Evolutionary conservation across 2,797 vertebrate genomes (phyloP).

Genomic region (Neosalanx taihuensis): DNA sequence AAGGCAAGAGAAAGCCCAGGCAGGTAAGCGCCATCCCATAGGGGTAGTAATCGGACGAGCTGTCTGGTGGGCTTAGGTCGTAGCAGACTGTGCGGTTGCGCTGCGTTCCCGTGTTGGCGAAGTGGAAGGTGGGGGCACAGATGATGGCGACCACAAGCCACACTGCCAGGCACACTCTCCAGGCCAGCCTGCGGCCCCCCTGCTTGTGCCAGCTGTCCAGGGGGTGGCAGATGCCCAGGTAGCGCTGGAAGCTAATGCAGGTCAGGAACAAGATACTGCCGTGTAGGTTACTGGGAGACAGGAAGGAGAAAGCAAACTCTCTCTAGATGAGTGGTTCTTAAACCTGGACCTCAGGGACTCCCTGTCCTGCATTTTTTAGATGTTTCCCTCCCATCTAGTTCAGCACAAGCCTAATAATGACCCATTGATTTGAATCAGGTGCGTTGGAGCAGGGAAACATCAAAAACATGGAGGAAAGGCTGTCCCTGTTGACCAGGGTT

Average conservation of each 20-base stretch:
- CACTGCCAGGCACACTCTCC: constrained; percentile 78
- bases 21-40: constrained; percentile 91
- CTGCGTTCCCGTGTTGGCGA: constrained; percentile 85
- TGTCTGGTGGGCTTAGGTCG: constrained; percentile 81
- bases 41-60: constrained; percentile 81
- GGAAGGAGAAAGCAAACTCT: not conserved
- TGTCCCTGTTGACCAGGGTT: no score
- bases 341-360: no score
- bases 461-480: no score
- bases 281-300: constrained; percentile 81
- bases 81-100: constrained; percentile 95
- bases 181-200: constrained; percentile 79
- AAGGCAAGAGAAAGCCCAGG: constrained; percentile 87
- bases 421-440: no score
- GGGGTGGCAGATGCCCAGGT: constrained; percentile 93
- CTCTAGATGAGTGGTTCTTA: not conserved
- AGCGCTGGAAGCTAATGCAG: constrained; percentile 95
- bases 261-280: constrained; percentile 96
- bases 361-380: no score
- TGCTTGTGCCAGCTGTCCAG: constrained; percentile 83
- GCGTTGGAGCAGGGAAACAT: no score
- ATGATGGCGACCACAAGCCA: constrained; percentile 80
- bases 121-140: constrained; percentile 87
- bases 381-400: no score
- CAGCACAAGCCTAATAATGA: no score